Evolutionary conservation across 2,888 invertebrate species (phyloP), one percentile per base, ranked within the genome.

Genomic region (Lochmaea crataegi): DNA sequence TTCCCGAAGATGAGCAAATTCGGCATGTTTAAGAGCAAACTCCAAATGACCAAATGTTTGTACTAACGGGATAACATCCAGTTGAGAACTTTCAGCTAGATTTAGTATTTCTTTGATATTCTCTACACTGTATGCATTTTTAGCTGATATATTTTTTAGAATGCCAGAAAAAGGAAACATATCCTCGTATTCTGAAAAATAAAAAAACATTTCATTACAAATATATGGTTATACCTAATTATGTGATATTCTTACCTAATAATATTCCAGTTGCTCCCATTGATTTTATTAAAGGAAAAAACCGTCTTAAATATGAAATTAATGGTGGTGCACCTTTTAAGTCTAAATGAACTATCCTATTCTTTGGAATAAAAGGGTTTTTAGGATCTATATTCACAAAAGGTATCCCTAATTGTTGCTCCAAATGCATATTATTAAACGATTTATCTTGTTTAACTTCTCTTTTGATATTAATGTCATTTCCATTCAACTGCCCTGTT

Each of bases 21-120:
- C 89, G n/a, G 88, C 83, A 67, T 91, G 88, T 84, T 94, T 94
- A 53, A 94, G 85, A 0, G 91, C 91, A 83, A 92, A 95, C 88
- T 96, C 96, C 88, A 96, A 89, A 86, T 96, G 96, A 0, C 96
- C 96, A 82, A 96, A 94, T 0, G 95, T 94, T 87, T 96, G 96
- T 53, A 94, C 89, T 68, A 94, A 86, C 0, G 94, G 94, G 81
- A 94, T 93, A 0, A 94, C 89, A 78, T 91, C 90, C 66, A 95
- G 85, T 7, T 90, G 88, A 73, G 91, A 88, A 68, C 85, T 86
- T 73, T 89, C 87, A 10, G 91, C 90, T 1, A 88, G 81, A 77
- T 89, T 87, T 42, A 92, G 88, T 79, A 95, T 91, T 72, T 88
- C 87, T 75, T 84, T 84, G 68, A 91, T 87, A 74, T 91, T 89